Evolutionary conservation across 2,888 invertebrate species (phyloP).

Genomic region (Tetragonisca angustula): DNA sequence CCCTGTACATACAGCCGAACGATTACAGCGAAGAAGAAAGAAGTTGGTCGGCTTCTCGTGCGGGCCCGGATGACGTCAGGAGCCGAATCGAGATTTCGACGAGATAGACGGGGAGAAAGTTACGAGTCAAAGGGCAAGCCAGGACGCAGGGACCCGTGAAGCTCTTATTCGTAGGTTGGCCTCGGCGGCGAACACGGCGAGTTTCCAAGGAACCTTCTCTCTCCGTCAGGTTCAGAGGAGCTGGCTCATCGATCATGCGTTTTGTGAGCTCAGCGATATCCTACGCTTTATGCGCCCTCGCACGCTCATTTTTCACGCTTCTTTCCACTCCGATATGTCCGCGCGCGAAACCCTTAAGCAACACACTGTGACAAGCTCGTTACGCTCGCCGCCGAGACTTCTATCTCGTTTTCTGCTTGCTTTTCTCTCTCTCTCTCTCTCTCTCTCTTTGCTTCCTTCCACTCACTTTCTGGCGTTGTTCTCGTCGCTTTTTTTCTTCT

Average conservation of each 20-base stretch:
- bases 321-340: constrained; percentile 65
- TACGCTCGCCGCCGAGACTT: constrained; percentile 35
- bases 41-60: constrained; percentile 4
- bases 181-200: constrained; percentile 35
- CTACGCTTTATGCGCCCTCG: constrained; percentile 53
- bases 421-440: not conserved
- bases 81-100: constrained; percentile 45
- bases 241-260: constrained; percentile 70
- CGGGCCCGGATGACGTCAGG: too few species aligned
- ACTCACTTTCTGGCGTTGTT: not conserved
- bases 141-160: constrained; percentile 25
- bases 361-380: constrained; percentile 69
- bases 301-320: constrained; percentile 71
- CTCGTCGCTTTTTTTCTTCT: not conserved
- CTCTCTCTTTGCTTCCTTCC: not conserved
- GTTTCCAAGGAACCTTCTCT: constrained; percentile 59
- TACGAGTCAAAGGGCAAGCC: constrained; percentile 63
- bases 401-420: not conserved
- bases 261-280: constrained; percentile 62
- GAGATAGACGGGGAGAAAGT: constrained; percentile 62
- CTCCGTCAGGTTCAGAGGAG: not conserved
- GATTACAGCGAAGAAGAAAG: not conserved
- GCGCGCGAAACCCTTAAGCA: constrained; percentile 62
- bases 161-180: constrained; percentile 55
- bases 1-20: too few species aligned